Conservation (phyloP, 2,888 invertebrate genomes). For the Folsomia manolachei region DNA sequence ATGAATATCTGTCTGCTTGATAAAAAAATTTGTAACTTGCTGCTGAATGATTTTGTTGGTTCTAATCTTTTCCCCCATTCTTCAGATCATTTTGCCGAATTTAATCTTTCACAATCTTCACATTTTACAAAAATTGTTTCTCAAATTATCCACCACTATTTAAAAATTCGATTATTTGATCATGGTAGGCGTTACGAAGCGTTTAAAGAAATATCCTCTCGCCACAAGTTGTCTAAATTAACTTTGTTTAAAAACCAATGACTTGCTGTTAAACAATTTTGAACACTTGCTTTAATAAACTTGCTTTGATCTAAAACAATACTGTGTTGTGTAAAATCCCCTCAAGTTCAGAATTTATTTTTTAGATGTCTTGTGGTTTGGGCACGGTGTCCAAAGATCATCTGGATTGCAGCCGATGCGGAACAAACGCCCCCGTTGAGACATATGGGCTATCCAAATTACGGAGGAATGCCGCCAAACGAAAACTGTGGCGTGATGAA, state of each 20-base stretch:
- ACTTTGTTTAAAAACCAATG: neutral
- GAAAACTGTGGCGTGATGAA: too few relatives aligned
- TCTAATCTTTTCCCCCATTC: neutral
- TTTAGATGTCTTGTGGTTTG: too few relatives aligned
- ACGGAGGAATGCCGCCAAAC: too few relatives aligned
- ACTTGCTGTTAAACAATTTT: too few relatives aligned
- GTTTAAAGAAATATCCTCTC: neutral
- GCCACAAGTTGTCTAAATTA: neutral
- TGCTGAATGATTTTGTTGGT: neutral
- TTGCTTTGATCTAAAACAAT: too few relatives aligned
- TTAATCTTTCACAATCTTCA: neutral
- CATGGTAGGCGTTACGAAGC: neutral
- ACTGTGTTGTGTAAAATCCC: too few relatives aligned
- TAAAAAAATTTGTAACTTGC: neutral
- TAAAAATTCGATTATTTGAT: neutral
- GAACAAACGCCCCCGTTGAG: too few relatives aligned
- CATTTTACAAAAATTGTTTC: neutral
- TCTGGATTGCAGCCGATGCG: too few relatives aligned
- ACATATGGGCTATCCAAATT: too few relatives aligned
- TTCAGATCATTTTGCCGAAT: neutral
- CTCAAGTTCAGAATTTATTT: too few relatives aligned
- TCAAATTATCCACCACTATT: neutral
- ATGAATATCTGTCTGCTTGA: neutral
- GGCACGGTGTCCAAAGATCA: too few relatives aligned
- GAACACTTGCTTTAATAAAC: too few relatives aligned